These are phyloP conservation scores for Drosophila mayri DNA, from an alignment of 1,140 invertebrate species.

Conservation along the genomic window DNA sequence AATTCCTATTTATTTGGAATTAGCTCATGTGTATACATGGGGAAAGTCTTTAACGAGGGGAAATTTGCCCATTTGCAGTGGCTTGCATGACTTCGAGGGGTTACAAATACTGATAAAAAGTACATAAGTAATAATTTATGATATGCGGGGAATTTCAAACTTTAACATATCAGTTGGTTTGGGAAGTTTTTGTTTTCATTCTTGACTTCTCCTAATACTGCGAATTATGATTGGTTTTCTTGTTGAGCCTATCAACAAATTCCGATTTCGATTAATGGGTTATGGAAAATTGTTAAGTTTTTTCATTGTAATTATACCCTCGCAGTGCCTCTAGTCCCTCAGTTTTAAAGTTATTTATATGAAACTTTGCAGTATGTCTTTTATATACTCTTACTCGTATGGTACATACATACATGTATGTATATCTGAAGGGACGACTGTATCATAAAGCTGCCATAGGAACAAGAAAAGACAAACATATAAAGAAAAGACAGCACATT, in stretches of 20 bases:
- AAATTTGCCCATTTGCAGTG: slow-evolving; percentile 28
- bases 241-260: neutral
- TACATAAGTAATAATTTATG: neutral
- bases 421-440: no score
- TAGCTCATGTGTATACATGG: slow-evolving; percentile 46
- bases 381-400: no score
- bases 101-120: slow-evolving; percentile 8
- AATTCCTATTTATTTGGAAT: slow-evolving; percentile 77
- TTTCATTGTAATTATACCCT: neutral
- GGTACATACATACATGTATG: no score
- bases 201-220: neutral
- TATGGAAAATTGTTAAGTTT: neutral
- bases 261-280: neutral
- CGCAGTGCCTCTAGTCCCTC: no score
- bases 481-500: no score
- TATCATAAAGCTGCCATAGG: no score
- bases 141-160: slow-evolving; percentile 6
- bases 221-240: neutral
- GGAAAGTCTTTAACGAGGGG: slow-evolving; percentile 11
- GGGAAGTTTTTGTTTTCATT: neutral
- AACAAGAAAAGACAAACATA: no score
- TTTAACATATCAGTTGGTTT: neutral
- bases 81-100: slow-evolving; percentile 13
- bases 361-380: no score
- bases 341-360: no score